Evolutionary conservation across 2,113 vertebrate genomes (phyloP).

Genomic region (Leucosticte australis): DNA sequence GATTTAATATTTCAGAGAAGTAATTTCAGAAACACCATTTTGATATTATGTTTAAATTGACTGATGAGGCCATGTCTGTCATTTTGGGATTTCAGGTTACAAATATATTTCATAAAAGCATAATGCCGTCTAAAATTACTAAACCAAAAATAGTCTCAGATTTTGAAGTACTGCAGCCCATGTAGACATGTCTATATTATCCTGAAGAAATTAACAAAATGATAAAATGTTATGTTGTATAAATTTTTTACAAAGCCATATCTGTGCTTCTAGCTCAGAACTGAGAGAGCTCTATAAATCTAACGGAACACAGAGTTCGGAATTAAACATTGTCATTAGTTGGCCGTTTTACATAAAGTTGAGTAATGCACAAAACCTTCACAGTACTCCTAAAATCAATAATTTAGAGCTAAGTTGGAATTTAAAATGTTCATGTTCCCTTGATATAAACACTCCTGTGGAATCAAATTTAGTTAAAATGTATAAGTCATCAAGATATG

Average conservation of each 20-base stretch:
- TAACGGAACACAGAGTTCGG: conserved; percentile 12
- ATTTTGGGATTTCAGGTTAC: conserved; percentile 36
- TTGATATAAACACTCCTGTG: conserved; percentile 19
- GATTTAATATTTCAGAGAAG: conserved; percentile 45
- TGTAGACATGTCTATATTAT: conserved; percentile 34
- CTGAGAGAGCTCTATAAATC: conserved; percentile 39
- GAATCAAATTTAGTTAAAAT: conserved; percentile 11
- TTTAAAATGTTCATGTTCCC: conserved; percentile 16
- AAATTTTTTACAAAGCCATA: conserved; percentile 45
- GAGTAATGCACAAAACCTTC: conserved; percentile 19
- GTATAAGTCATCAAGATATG: neutral
- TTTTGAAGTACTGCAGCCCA: neutral
- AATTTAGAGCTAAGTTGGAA: conserved; percentile 35
- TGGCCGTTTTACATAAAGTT: conserved; percentile 32
- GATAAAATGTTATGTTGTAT: conserved; percentile 55
- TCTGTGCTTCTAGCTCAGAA: conserved; percentile 44
- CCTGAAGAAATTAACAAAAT: conserved; percentile 60
- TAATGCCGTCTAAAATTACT: conserved; percentile 60
- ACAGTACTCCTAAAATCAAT: conserved; percentile 39
- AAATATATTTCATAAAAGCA: conserved; percentile 64
- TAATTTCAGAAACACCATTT: conserved; percentile 31
- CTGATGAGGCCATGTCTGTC: neutral
- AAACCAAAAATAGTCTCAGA: conserved; percentile 49
- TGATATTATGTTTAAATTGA: conserved; percentile 41
- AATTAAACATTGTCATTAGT: conserved; percentile 50